Conservation (phyloP, 1,140 invertebrate species). For the Cydia strobilella region DNA sequence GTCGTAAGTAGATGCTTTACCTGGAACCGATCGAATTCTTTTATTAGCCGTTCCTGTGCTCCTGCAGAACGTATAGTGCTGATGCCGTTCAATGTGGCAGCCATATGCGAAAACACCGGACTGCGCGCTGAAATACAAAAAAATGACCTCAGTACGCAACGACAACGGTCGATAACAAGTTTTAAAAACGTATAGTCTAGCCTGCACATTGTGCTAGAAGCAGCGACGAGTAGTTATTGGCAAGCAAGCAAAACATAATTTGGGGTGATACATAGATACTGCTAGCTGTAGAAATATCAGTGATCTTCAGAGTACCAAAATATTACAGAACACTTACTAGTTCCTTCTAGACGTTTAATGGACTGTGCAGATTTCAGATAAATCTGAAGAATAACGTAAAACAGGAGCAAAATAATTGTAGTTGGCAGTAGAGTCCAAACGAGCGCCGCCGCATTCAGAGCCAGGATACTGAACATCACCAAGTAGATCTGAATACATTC, state of each 20-base stretch:
- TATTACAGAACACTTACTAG: slow-evolving; percentile 79
- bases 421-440: slow-evolving; percentile 87
- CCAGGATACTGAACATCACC: slow-evolving; percentile 81
- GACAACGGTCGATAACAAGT: background rate
- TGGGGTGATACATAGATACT: background rate
- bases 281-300: background rate
- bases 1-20: slow-evolving; percentile 41
- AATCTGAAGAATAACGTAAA: slow-evolving; percentile 87
- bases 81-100: slow-evolving; percentile 88
- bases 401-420: slow-evolving; percentile 84
- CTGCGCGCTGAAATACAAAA: slow-evolving; percentile 81
- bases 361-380: slow-evolving; percentile 92
- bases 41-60: slow-evolving; percentile 83
- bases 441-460: slow-evolving; percentile 88
- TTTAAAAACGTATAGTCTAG: too few species aligned
- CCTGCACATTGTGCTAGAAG: too few species aligned
- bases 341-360: slow-evolving; percentile 92
- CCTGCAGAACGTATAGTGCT: slow-evolving; percentile 89
- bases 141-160: slow-evolving; percentile 25
- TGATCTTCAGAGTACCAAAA: background rate
- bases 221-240: too few species aligned
- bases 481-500: slow-evolving; percentile 88
- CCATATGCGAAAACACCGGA: slow-evolving; percentile 92
- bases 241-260: background rate
- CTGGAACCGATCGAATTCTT: slow-evolving; percentile 84